These are phyloP conservation scores for Cataglyphis albicans DNA, from an alignment of 2,888 invertebrate genomes.

Conservation along the genomic window DNA sequence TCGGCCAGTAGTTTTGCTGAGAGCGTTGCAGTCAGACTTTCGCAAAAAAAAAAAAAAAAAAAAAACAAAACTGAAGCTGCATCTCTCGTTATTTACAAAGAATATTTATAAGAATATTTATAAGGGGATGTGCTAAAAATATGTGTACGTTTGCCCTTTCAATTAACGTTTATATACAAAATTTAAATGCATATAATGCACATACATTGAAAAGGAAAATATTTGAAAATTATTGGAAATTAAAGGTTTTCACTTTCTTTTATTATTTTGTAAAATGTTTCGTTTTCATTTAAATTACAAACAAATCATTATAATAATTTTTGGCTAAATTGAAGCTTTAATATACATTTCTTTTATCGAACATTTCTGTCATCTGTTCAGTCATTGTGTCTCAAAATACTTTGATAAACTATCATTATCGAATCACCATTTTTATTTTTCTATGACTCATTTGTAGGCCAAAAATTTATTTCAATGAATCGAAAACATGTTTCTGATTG, in stretches of 20 bases:
- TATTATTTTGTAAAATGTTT: constrained; percentile 55
- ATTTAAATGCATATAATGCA: background rate
- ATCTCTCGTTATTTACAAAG: constrained; percentile 74
- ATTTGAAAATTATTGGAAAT: constrained; percentile 78
- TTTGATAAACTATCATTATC: background rate
- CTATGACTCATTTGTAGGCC: background rate
- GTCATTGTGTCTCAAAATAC: constrained; percentile 3
- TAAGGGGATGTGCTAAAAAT: background rate
- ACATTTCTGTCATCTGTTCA: background rate
- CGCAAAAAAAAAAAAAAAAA: constrained; percentile 59
- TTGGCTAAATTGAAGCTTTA: background rate
- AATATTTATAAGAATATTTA: constrained; percentile 61
- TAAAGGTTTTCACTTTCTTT: constrained; percentile 68
- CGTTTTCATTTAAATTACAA: constrained; percentile 36
- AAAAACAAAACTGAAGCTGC: too few relatives aligned
- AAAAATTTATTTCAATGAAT: background rate
- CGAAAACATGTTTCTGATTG: background rate
- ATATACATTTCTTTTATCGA: background rate
- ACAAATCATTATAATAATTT: background rate
- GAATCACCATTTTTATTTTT: background rate
- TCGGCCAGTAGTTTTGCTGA: constrained; percentile 68
- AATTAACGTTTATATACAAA: background rate
- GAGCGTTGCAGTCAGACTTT: constrained; percentile 66
- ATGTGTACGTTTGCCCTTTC: background rate
- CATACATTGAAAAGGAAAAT: constrained; percentile 38